phyloP scores from a whole-genome alignment of 2,888 invertebrate species.

The Drosophila cracens region DNA sequence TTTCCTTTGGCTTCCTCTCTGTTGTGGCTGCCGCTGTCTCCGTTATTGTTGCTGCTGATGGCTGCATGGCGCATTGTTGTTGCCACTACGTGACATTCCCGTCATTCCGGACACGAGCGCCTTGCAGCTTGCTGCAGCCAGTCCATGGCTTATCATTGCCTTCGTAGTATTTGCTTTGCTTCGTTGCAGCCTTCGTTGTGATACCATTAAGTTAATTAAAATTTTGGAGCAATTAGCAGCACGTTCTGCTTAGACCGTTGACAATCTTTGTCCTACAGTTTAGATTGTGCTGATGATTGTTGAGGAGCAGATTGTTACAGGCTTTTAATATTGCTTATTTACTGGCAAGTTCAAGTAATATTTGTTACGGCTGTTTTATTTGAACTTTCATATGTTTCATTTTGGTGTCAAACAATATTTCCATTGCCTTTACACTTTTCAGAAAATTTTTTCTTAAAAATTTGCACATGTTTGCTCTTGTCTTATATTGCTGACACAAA shows the following conservation, averaged over 20 bases:
- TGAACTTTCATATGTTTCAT: not conserved
- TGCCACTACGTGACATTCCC: slow-evolving; percentile 57
- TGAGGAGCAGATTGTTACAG: not conserved
- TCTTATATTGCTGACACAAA: slow-evolving; percentile 39
- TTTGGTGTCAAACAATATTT: not conserved
- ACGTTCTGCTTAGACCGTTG: slow-evolving; percentile 5
- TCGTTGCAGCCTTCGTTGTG: slow-evolving; percentile 23
- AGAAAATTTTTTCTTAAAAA: not conserved
- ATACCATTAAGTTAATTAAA: slow-evolving; percentile 51
- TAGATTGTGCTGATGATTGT: not conserved
- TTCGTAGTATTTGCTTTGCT: slow-evolving; percentile 21
- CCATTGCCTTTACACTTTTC: not conserved
- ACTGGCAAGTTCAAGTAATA: slow-evolving; percentile 9
- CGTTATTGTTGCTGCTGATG: slow-evolving; percentile 27
- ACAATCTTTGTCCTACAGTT: not conserved
- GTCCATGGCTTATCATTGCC: slow-evolving; percentile 39
- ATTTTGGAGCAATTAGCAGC: slow-evolving; percentile 44
- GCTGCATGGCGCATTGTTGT: slow-evolving; percentile 63
- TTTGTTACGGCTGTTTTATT: slow-evolving; percentile 11
- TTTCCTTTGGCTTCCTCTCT: slow-evolving; percentile 42
- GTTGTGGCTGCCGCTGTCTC: slow-evolving; percentile 20
- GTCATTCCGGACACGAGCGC: slow-evolving; percentile 31
- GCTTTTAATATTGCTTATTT: slow-evolving; percentile 12
- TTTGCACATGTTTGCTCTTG: slow-evolving; percentile 25
- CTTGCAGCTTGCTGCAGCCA: slow-evolving; percentile 34